Evolutionary conservation across 2,888 invertebrate species (phyloP), one percentile per base, ranked within the genome.

Genomic region (Liopterus haemorrhoidalis): DNA sequence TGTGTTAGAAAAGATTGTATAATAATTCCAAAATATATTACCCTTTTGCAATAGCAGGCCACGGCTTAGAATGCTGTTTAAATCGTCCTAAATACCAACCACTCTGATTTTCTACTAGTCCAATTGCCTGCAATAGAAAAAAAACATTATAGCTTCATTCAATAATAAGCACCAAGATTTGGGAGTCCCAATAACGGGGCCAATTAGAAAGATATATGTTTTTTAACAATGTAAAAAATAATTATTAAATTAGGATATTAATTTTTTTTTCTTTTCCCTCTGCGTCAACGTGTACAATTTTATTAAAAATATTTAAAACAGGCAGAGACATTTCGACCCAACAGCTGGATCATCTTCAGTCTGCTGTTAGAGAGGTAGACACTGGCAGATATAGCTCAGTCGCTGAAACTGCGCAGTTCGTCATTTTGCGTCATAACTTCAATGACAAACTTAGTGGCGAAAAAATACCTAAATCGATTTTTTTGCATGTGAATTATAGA

Each of bases 41-140:
- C 51, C 86, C 86, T 56, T 79, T 71, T 5, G 88, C 89, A 35
- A 91, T 63, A 0, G 92, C 92, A 4, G 92, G 92, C 92, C 92
- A 93, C 0, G 87, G 84, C 32, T 76, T 74, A 57, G 78, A 76
- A 41, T 78, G 77, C 59, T 78, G 77, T 71, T 75, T 76, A 31
- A 79, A 62, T 50, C 78, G 80, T 14, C 85, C 84, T 44, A 83
- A 71, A 64, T 93, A 93, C 87, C 90, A 93, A 63, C 88, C 83
- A 66, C 91, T 91, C 68, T 91, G 90, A 65, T 93, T 93, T 66
- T 93, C 92, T 2, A 89, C 89, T 59, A 93, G 70, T 25, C 89
- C 92, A 57, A 93, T 73, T 8, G 79, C 75, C 82, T 85, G 65
- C 46, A 70, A 69, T 21, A 21, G 46, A 42, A 33, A n/a, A 19